Conservation (phyloP, 2,797 vertebrate genomes). For the Pipistrellus pygmaeus region DNA sequence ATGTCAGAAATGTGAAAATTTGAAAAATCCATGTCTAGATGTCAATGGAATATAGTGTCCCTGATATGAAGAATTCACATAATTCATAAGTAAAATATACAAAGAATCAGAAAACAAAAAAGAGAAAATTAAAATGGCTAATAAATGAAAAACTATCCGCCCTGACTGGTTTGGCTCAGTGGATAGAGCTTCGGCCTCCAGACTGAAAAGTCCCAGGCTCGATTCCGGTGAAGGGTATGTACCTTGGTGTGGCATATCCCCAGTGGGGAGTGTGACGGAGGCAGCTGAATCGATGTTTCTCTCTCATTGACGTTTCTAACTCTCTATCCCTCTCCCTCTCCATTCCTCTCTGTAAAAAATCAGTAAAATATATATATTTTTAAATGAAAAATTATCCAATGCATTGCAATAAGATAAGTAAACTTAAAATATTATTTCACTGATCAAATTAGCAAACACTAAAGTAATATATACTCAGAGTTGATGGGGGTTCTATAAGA, state of each 20-base stretch:
- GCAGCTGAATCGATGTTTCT: no score
- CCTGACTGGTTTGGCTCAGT: no score
- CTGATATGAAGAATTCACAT: background rate
- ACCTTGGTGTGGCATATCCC: no score
- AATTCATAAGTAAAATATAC: slow-evolving; percentile 17
- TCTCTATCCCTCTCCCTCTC: no score
- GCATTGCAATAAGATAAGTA: background rate
- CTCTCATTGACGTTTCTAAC: no score
- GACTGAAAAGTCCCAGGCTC: no score
- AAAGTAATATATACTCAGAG: background rate
- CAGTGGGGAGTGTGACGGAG: no score
- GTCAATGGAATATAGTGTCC: background rate
- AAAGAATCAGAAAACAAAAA: slow-evolving; percentile 2
- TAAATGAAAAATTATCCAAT: slow-evolving; percentile 10
- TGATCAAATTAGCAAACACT: slow-evolving; percentile 15
- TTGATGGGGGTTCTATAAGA: background rate
- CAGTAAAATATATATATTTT: no score
- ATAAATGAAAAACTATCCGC: slow-evolving; percentile 4
- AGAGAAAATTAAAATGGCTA: background rate
- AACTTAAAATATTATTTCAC: slow-evolving; percentile 43
- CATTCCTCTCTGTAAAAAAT: no score
- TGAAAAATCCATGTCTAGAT: background rate
- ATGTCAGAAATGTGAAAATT: slow-evolving; percentile 39
- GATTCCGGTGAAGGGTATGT: no score
- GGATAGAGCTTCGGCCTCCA: no score